These are phyloP conservation scores for Circus cinereus DNA, from an alignment of 2,797 vertebrate genomes.

Conservation along the genomic window DNA sequence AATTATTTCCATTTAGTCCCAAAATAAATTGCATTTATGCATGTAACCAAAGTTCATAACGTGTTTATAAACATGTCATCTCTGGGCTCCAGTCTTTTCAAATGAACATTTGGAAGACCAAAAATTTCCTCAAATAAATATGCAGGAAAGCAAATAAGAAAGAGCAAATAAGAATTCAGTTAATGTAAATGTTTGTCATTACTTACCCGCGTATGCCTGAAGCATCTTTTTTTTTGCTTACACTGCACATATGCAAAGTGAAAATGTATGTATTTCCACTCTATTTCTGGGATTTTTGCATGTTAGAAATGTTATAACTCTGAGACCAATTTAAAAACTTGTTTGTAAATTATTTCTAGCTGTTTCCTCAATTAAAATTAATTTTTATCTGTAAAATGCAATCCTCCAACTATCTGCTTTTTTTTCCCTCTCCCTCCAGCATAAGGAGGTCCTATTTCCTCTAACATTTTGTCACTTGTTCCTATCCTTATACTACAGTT, in stretches of 20 bases:
- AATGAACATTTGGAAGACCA: not conserved
- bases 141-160: not conserved
- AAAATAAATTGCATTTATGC: not conserved
- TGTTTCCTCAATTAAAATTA: not conserved
- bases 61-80: not conserved
- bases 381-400: not conserved
- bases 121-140: not conserved
- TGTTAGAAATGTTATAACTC: not conserved
- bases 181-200: not conserved
- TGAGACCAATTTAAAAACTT: not conserved
- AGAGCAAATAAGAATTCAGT: not conserved
- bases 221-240: constrained; percentile 16
- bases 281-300: not conserved
- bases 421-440: not conserved
- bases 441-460: not conserved
- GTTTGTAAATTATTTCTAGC: not conserved
- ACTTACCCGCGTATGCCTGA: not conserved
- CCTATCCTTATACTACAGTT: not conserved
- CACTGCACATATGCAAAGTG: not conserved
- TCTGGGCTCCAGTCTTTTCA: not conserved
- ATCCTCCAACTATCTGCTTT: not conserved
- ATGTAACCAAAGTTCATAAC: not conserved
- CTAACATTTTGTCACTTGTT: not conserved
- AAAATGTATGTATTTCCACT: not conserved
- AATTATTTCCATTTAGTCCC: not conserved